phyloP scores from a whole-genome alignment of 2,113 vertebrate species.

The Gallinago media region DNA sequence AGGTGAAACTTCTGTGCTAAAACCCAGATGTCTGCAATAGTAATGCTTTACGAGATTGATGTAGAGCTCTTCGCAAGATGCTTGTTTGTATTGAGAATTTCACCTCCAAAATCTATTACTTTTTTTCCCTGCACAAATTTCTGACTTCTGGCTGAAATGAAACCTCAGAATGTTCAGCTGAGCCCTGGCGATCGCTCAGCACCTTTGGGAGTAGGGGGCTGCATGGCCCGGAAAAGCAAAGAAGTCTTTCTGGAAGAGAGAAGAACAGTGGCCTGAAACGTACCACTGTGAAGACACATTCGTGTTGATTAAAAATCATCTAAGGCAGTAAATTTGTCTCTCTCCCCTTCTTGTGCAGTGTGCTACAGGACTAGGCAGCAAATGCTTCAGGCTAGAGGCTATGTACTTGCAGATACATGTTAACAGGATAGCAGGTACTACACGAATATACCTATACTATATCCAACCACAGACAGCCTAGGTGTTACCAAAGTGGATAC shows the following conservation, averaged over 20 bases:
- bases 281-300: not conserved
- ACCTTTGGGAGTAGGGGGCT: accelerated
- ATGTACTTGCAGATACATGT: not conserved
- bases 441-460: not conserved
- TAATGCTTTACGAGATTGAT: not conserved
- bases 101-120: not conserved
- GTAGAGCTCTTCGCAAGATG: not conserved
- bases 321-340: not conserved
- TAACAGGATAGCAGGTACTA: not conserved
- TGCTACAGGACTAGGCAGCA: not conserved
- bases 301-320: not conserved
- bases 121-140: not conserved
- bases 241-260: not conserved
- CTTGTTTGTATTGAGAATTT: not conserved
- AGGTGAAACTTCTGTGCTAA: not conserved
- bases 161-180: not conserved
- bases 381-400: not conserved
- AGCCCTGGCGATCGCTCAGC: not conserved
- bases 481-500: not conserved
- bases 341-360: not conserved
- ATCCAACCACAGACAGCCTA: not conserved
- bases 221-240: too few relatives aligned
- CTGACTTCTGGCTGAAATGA: not conserved
- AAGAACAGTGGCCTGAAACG: not conserved
- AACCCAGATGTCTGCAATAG: not conserved